phyloP scores from a whole-genome alignment of 2,797 vertebrate genomes.

The Apodemus agrarius region DNA sequence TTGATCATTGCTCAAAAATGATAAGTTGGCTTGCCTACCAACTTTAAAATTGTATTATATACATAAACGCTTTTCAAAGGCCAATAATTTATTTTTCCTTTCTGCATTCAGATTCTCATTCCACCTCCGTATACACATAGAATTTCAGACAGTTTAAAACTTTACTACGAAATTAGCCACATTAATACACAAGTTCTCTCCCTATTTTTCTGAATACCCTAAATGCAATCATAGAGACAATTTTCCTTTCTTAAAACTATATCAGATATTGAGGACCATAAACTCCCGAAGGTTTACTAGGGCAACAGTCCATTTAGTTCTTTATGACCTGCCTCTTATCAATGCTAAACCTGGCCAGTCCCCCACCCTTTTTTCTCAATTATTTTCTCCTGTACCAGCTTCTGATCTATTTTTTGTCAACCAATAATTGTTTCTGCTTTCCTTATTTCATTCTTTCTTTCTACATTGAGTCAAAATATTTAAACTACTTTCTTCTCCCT shows the following conservation, averaged over 20 bases:
- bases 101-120: background rate
- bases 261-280: constrained; percentile 1
- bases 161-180: background rate
- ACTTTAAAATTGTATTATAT: background rate
- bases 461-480: constrained; percentile 2
- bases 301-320: background rate
- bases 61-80: background rate
- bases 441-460: background rate
- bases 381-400: background rate
- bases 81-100: background rate
- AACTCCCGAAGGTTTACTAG: background rate
- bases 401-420: background rate
- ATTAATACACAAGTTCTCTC: background rate
- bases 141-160: constrained; percentile 27
- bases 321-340: background rate
- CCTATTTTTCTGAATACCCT: background rate
- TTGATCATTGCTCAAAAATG: background rate
- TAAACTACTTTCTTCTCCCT: background rate
- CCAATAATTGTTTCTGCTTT: background rate
- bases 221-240: background rate
- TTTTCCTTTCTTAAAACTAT: background rate
- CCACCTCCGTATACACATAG: background rate
- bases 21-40: background rate
- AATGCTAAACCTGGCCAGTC: background rate
- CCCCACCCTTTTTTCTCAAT: background rate